phyloP scores from a whole-genome alignment of 1,140 invertebrate species.

The Hermetia illucens region DNA sequence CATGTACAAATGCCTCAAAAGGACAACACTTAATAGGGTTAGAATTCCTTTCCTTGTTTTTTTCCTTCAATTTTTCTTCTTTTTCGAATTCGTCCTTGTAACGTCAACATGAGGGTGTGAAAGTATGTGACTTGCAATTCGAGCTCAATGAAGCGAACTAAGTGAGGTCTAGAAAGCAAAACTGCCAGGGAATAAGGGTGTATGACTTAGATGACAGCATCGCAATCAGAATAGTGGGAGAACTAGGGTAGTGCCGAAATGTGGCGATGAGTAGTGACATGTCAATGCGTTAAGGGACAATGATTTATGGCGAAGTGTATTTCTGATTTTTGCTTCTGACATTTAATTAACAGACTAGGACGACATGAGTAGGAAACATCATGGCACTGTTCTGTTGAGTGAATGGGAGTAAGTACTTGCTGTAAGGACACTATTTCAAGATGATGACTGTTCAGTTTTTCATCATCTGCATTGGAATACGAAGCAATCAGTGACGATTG shows the following conservation, averaged over 20 bases:
- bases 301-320: constrained; percentile 2
- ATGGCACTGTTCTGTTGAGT: too few relatives aligned
- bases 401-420: too few relatives aligned
- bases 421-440: too few relatives aligned
- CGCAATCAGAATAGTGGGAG: neutral
- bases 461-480: too few relatives aligned
- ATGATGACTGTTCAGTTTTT: too few relatives aligned
- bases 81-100: neutral
- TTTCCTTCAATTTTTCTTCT: too few relatives aligned
- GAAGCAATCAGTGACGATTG: too few relatives aligned
- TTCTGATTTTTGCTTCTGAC: constrained; percentile 4
- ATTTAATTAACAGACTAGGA: constrained; percentile 2
- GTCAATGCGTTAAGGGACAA: constrained; percentile 1
- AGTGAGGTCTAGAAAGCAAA: neutral
- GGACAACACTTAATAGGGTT: too few relatives aligned
- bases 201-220: neutral
- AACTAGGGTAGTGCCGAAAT: neutral
- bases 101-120: constrained; percentile 3
- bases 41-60: too few relatives aligned
- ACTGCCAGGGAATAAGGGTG: neutral
- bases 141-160: constrained; percentile 2
- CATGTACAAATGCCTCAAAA: too few relatives aligned
- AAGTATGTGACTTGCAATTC: constrained; percentile 5
- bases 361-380: too few relatives aligned
- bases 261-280: neutral